phyloP scores from a whole-genome alignment of 2,888 invertebrate species.

The Tortricodes alternella region DNA sequence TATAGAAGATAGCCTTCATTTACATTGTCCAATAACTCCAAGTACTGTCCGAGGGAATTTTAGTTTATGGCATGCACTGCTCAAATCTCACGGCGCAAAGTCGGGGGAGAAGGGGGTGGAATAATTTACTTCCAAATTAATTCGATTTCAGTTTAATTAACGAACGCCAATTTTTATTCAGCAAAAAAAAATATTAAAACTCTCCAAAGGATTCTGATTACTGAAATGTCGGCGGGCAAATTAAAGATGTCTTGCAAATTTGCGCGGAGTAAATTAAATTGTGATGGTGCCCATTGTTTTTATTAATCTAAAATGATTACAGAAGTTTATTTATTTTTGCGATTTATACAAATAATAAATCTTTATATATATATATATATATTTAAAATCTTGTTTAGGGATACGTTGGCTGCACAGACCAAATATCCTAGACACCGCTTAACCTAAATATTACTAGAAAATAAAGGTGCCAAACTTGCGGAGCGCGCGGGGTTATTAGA shows the following conservation, averaged over 20 bases:
- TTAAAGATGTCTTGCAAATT: constrained; percentile 32
- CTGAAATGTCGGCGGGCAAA: constrained; percentile 40
- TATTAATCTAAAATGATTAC: constrained; percentile 30
- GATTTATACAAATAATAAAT: neutral
- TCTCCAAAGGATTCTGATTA: constrained; percentile 73
- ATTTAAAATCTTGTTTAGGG: neutral
- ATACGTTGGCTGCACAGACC: no score
- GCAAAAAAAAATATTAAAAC: constrained; percentile 59
- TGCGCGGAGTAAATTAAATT: constrained; percentile 29
- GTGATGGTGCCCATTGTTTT: constrained; percentile 22
- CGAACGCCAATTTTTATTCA: constrained; percentile 72
- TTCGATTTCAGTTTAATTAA: constrained; percentile 79
- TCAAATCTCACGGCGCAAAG: constrained; percentile 35
- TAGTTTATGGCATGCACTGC: constrained; percentile 75
- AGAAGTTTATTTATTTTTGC: constrained; percentile 20
- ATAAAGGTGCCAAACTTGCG: no score
- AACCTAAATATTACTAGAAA: no score
- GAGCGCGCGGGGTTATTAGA: no score
- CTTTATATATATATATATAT: neutral
- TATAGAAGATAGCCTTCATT: constrained; percentile 83
- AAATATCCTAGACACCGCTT: no score
- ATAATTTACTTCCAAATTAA: constrained; percentile 71
- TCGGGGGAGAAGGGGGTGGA: constrained; percentile 58
- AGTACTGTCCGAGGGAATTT: constrained; percentile 82
- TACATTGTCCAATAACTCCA: constrained; percentile 84